Percentiles rank a stretch among this genome's conserved stretches.
Evolutionary conservation across 2,113 vertebrate species (phyloP).

Genomic region (Andinoacara biseriatus): DNA sequence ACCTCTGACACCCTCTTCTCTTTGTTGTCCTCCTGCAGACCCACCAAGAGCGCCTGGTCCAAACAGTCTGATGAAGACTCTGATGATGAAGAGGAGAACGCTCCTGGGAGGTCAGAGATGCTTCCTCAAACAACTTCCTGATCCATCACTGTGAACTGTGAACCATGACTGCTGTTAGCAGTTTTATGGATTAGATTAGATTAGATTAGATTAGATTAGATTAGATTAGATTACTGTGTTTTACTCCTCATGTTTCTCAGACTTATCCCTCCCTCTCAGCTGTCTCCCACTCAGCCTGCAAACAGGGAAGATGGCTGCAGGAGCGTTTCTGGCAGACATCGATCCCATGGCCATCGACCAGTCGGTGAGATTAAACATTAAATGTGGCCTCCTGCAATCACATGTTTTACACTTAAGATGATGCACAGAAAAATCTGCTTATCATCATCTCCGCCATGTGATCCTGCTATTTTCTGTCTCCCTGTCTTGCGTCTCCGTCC

Average conservation of each 20-base stretch:
- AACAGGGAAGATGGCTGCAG: slow-evolving; percentile 82
- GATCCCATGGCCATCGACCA: slow-evolving; percentile 89
- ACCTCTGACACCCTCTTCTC: neutral
- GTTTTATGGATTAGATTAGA: neutral
- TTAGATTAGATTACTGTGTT: neutral
- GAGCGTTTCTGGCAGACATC: slow-evolving; percentile 86
- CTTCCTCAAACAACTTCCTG: neutral
- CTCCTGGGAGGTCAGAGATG: slow-evolving; percentile 27
- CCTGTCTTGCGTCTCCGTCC: no score
- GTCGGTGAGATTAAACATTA: slow-evolving; percentile 77
- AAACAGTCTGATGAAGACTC: slow-evolving; percentile 25
- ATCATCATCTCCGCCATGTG: neutral
- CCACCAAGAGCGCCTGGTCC: neutral
- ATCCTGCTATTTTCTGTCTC: neutral
- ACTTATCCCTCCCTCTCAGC: slow-evolving; percentile 61
- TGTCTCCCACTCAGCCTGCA: slow-evolving; percentile 83
- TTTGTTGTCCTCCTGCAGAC: neutral
- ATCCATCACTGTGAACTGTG: neutral
- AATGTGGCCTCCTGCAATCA: neutral
- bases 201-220: neutral
- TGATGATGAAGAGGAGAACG: slow-evolving; percentile 24
- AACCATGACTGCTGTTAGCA: neutral
- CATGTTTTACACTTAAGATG: accelerated
- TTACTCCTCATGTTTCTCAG: neutral
- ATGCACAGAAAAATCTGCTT: neutral